Conservation (phyloP, 2,113 vertebrate species). For the Heterotis niloticus region DNA sequence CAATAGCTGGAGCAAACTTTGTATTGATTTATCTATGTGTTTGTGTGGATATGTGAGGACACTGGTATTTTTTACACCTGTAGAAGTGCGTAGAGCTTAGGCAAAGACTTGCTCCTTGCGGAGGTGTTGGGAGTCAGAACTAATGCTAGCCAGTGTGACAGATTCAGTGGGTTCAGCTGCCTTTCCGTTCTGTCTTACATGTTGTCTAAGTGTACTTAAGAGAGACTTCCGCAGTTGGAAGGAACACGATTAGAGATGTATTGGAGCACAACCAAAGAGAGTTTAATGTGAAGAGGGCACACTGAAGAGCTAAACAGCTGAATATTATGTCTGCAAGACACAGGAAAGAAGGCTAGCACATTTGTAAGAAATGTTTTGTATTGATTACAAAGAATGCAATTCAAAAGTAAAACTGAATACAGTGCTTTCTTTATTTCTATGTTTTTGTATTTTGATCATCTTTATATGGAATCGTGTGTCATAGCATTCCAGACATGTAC, state of each 20-base stretch:
- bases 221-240: background rate
- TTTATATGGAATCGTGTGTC: slow-evolving; percentile 53
- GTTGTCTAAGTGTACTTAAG: background rate
- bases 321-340: background rate
- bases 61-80: slow-evolving; percentile 23
- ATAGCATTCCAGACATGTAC: slow-evolving; percentile 54
- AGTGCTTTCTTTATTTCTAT: background rate
- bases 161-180: slow-evolving; percentile 19
- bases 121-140: slow-evolving; percentile 18
- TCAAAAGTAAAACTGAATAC: slow-evolving; percentile 25
- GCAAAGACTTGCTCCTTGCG: slow-evolving; percentile 23
- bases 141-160: slow-evolving; percentile 27
- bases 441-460: slow-evolving; percentile 35
- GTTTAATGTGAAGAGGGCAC: background rate
- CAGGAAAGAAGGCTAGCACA: background rate
- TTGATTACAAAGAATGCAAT: slow-evolving; percentile 32
- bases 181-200: slow-evolving; percentile 27
- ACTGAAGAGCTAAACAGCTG: background rate
- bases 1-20: background rate
- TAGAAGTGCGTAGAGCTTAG: slow-evolving; percentile 18
- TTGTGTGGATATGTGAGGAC: background rate
- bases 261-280: slow-evolving; percentile 14
- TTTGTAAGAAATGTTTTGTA: background rate
- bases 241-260: background rate
- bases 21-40: slow-evolving; percentile 10